A percentile compares a stretch with the other conserved stretches of the same genome.
These are phyloP conservation scores for Botia almorhae DNA, from an alignment of 2,797 vertebrate genomes.

Conservation along the genomic window DNA sequence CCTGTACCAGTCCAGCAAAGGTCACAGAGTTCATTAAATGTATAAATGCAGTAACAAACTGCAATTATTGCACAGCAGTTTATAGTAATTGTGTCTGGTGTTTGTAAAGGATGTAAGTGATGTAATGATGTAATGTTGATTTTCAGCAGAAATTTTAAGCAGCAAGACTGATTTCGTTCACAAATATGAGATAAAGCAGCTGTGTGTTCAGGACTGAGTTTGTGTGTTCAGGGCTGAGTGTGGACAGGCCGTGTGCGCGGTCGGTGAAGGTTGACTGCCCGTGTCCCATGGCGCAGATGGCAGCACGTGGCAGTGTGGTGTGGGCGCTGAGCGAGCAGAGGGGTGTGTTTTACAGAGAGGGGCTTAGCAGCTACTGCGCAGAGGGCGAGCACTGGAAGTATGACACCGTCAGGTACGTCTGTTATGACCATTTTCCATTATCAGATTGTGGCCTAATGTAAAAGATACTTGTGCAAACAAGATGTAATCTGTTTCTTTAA, in stretches of 20 bases:
- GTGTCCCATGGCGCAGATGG: slow-evolving; percentile 89
- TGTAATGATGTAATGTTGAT: no score
- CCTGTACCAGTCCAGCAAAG: not conserved
- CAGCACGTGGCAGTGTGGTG: slow-evolving; percentile 87
- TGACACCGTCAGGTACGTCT: slow-evolving; percentile 88
- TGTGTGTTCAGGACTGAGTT: not conserved
- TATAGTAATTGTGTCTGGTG: not conserved
- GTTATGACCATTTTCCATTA: not conserved
- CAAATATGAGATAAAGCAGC: no score
- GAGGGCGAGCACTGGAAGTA: slow-evolving; percentile 93
- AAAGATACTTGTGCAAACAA: no score
- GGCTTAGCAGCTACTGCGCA: slow-evolving; percentile 91
- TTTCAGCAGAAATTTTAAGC: not conserved
- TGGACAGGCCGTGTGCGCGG: slow-evolving; percentile 92
- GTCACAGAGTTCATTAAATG: not conserved
- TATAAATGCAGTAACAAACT: not conserved
- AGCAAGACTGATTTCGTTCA: not conserved
- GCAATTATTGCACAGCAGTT: not conserved
- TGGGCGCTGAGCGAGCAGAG: slow-evolving; percentile 96
- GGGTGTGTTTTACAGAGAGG: slow-evolving; percentile 89
- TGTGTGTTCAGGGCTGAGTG: slow-evolving; percentile 82
- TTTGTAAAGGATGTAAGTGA: no score
- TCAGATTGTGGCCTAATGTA: not conserved
- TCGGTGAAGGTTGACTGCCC: slow-evolving; percentile 92
- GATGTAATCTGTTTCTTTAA: no score